Conservation (phyloP, 2,888 invertebrate species). For the Diaprepes abbreviatus region DNA sequence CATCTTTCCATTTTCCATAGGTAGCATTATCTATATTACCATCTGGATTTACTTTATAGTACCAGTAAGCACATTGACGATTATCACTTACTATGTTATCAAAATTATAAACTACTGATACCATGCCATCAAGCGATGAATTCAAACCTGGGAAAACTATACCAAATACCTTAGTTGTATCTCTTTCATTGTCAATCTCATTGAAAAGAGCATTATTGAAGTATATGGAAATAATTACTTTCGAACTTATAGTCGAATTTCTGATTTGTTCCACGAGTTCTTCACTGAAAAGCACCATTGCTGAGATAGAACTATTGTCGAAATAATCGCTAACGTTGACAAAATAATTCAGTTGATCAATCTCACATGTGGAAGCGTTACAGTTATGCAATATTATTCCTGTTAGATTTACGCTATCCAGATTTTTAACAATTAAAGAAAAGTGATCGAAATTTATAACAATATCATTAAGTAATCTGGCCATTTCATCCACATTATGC, state of each 20-base stretch:
- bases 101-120: slow-evolving; percentile 71
- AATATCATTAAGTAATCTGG: slow-evolving; percentile 16
- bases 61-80: slow-evolving; percentile 54
- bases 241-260: slow-evolving; percentile 30
- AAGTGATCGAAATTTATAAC: slow-evolving; percentile 66
- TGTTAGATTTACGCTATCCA: slow-evolving; percentile 67
- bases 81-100: slow-evolving; percentile 9
- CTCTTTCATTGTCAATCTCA: slow-evolving; percentile 39
- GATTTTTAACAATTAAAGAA: slow-evolving; percentile 66
- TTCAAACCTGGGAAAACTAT: slow-evolving; percentile 69
- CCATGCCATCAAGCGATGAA: slow-evolving; percentile 68
- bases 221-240: slow-evolving; percentile 52
- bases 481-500: slow-evolving; percentile 51
- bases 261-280: slow-evolving; percentile 50
- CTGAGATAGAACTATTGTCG: slow-evolving; percentile 37
- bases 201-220: slow-evolving; percentile 55
- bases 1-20: slow-evolving; percentile 65
- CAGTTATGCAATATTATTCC: slow-evolving; percentile 65
- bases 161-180: slow-evolving; percentile 69
- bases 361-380: slow-evolving; percentile 61
- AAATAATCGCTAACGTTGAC: slow-evolving; percentile 37
- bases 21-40: slow-evolving; percentile 16
- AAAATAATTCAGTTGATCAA: slow-evolving; percentile 54
- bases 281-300: slow-evolving; percentile 52
- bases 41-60: slow-evolving; percentile 53